Base-by-base conservation (phyloP, 2,888 invertebrate species). In the Synanthedon andrenaeformis region DNA sequence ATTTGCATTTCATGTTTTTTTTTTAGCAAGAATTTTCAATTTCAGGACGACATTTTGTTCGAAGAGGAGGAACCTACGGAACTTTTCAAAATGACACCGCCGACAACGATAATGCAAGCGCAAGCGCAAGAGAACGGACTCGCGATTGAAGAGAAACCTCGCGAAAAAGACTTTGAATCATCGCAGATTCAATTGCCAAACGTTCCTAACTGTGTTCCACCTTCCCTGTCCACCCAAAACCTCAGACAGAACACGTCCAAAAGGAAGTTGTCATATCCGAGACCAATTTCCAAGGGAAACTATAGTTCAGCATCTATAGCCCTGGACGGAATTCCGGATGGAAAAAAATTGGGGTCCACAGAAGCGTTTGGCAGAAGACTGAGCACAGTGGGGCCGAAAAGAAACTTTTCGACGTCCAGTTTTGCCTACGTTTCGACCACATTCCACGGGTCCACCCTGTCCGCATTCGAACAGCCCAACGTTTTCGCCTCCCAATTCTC, bases 381-480 rank as follows among this genome's bases (percentile, higher is more conserved):
- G 0, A 84, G 84, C 45, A 74, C 70, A 0, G 72, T 72, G 50
- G 64, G 79, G 56, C 92, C 92, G 1, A 90, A 89, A 63, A 88
- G 91, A 42, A 94, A 92, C 19, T 91, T 92, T 10, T 95, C 94
- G 0, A 93, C 93, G 0, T 94, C 94, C 4, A 94, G 94, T 52
- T 94, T 96, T 64, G 92, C 94, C 45, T 95, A 95, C 66, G 90
- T 95, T 0, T 93, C 93, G 10, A 95, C 95, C 0, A 93, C 94
- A 0, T 95, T 94, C 74, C 95, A 95, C 65, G 95, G 95, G 0
- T 95, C 95, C 42, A 94, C 95, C 0, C 66, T 95, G 0, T 94
- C 94, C 0, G 90, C 90, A 0, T 90, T 95, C 60, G 92, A 94
- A 42, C 91, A 91, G 52, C 93, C 93, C 0, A 91, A 92, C 67